Percentiles rank a stretch among this genome's conserved stretches.
Conservation (phyloP, 64 coral and sea anemone species). For the Montipora sp. region DNA sequence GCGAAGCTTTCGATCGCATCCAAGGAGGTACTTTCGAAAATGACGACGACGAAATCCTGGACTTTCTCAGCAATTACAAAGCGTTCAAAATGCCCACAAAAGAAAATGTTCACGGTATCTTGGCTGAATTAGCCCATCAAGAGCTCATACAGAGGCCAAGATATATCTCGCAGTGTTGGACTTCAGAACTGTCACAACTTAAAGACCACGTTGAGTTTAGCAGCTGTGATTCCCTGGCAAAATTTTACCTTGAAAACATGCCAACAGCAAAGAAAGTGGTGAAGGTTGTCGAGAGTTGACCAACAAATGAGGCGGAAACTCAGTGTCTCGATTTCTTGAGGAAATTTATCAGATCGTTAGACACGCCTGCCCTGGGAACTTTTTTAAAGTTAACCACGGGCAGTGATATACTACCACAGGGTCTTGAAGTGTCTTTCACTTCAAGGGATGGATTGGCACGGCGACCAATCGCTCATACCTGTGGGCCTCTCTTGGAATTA, state of each 20-base stretch:
- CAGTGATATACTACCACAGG: slow-evolving; percentile 31
- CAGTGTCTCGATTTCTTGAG: slow-evolving; percentile 35
- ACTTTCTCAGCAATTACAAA: slow-evolving; percentile 30
- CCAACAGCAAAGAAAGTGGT: slow-evolving; percentile 34
- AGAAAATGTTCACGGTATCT: slow-evolving; percentile 7
- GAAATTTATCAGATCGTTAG: background rate
- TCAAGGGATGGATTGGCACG: slow-evolving; percentile 44
- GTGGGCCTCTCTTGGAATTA: slow-evolving; percentile 56
- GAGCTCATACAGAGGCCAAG: slow-evolving; percentile 7
- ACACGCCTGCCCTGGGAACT: background rate
- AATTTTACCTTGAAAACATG: slow-evolving; percentile 11
- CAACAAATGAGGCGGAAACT: slow-evolving; percentile 19
- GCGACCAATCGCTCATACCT: slow-evolving; percentile 49
- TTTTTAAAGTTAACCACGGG: slow-evolving; percentile 22
- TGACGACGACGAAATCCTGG: slow-evolving; percentile 9
- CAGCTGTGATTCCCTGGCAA: background rate
- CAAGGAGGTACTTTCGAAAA: background rate
- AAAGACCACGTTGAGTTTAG: background rate
- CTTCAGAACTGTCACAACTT: background rate
- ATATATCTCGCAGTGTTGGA: slow-evolving; percentile 12
- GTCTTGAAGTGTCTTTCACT: slow-evolving; percentile 51
- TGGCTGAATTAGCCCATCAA: slow-evolving; percentile 27
- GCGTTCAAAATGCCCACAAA: slow-evolving; percentile 13
- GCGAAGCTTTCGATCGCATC: background rate
- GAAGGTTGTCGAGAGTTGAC: background rate